A percentile compares a stretch with the other conserved stretches of the same genome.
Conservation (phyloP, 2,113 vertebrate genomes). For the Ictalurus punctatus region DNA sequence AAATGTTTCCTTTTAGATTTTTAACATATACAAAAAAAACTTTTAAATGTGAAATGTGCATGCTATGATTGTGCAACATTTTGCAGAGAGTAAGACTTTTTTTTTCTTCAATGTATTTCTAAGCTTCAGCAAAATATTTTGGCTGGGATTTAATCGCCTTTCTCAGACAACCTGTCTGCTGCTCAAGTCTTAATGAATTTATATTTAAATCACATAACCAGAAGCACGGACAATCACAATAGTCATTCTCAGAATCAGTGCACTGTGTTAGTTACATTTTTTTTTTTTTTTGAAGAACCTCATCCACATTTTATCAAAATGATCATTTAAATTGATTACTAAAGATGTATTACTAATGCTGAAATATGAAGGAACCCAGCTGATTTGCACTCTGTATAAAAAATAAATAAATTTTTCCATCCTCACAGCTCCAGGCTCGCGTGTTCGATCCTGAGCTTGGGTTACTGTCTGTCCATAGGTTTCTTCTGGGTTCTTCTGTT, state of each 20-base stretch:
- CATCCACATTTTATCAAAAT: background rate
- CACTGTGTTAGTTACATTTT: slow-evolving; percentile 18
- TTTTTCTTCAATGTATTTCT: background rate
- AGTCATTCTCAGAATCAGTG: background rate
- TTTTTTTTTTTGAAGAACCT: background rate
- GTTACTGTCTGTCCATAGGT: background rate
- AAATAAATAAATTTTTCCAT: background rate
- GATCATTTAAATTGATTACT: background rate
- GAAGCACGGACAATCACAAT: background rate
- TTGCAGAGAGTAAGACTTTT: background rate
- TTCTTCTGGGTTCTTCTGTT: background rate
- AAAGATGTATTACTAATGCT: background rate
- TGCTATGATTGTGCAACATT: background rate
- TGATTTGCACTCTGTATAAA: background rate
- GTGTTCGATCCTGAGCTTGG: background rate
- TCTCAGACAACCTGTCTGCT: slow-evolving; percentile 3
- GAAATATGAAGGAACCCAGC: background rate
- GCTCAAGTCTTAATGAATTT: background rate
- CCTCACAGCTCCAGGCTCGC: background rate
- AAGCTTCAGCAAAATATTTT: background rate
- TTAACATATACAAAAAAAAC: background rate
- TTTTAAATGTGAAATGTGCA: background rate
- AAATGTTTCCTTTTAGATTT: background rate
- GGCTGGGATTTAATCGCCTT: slow-evolving; percentile 2
- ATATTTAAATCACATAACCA: background rate